Base-by-base conservation (phyloP, 2,888 invertebrate genomes). In the Plebejus melissa region DNA sequence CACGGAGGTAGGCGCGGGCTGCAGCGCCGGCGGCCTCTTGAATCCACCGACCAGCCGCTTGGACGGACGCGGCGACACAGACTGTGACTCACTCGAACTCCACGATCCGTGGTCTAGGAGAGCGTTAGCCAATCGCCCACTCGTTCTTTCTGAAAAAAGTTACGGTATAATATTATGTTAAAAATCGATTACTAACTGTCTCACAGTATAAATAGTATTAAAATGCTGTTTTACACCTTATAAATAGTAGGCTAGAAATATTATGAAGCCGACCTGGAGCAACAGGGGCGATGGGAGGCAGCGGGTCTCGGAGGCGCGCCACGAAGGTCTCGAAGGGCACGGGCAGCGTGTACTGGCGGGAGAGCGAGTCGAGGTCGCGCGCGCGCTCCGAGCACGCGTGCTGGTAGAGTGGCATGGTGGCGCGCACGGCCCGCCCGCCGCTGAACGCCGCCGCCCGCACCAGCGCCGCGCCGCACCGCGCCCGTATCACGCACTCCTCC, bases 321-420 rank as follows among this genome's bases (percentile, higher is more conserved):
- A 93, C 91, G 87, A 93, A 99, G 80, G 96, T 96, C 91, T 99
- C 99, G 93, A 98, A 99, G 75, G 98, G 98, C 79, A 97, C 96
- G 77, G 96, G 95, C 86, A 96, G 96, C 86, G 97, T 97, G 91
- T 98, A 98, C 82, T 97, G 96, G 77, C 95, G 94, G 76, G 98
- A 97, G 46, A 99, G 96, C 75, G 96, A 97, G 83, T 97, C 97
- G 79, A 99, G 94, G 46, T 96, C 96, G 80, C 97, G 95, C 81
- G 97, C 96, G 80, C 99, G 95, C 92, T 99, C 99, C 89, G 98
- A 97, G 91, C 98, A 98, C 86, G 98, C 98, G 88, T 98, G 97
- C 90, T 98, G 98, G 93, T 97, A 99, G 83, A 97, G 96, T 82
- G 97, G 96, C 89, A 99, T 95, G 74, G 97, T 97, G 77, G 97